These are phyloP conservation scores for Dryas iulia DNA, from an alignment of 1,140 invertebrate genomes.

Conservation along the genomic window DNA sequence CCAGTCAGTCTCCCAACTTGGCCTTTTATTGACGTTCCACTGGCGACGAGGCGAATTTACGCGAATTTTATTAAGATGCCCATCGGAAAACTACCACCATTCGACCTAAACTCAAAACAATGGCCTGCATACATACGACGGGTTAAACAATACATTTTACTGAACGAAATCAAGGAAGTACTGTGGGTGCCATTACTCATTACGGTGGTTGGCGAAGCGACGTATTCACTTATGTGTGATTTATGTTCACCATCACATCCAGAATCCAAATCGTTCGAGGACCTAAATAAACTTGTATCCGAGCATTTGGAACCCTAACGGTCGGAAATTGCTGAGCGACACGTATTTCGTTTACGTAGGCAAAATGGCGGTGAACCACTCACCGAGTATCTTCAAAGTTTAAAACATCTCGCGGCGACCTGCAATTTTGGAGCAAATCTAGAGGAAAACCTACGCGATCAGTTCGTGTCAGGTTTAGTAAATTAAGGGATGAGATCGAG, in stretches of 20 bases:
- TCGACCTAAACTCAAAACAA: too few species aligned
- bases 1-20: too few species aligned
- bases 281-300: constrained; percentile 25
- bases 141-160: constrained; percentile 40
- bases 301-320: constrained; percentile 38
- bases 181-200: constrained; percentile 38
- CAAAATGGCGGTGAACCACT: constrained; percentile 11
- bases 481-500: constrained; percentile 24
- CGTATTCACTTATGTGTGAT: constrained; percentile 43
- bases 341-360: too few species aligned
- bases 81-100: too few species aligned
- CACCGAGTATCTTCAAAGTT: constrained; percentile 38
- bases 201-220: constrained; percentile 36
- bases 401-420: constrained; percentile 45
- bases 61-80: too few species aligned
- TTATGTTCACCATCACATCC: constrained; percentile 36
- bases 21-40: too few species aligned
- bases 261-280: too few species aligned
- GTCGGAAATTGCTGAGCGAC: too few species aligned
- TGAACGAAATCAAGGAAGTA: too few species aligned
- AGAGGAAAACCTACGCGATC: constrained; percentile 31
- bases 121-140: constrained; percentile 40
- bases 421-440: constrained; percentile 39
- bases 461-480: constrained; percentile 27
- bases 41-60: too few species aligned